Conservation (phyloP, 2,113 vertebrate species). For the Tretioscincus oriximinensis region DNA sequence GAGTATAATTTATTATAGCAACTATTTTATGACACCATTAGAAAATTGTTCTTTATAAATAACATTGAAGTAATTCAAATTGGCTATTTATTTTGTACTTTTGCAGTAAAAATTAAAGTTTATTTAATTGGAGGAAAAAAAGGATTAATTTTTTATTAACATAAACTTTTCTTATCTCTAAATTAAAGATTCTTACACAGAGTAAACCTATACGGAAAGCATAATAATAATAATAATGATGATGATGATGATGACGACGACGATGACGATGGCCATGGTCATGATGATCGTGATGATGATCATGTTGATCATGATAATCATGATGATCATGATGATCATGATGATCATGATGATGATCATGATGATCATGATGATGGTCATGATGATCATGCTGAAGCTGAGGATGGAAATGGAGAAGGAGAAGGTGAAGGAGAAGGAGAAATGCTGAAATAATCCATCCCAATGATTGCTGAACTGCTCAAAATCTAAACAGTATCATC, state of each 20-base stretch:
- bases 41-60: constrained; percentile 31
- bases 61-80: constrained; percentile 4
- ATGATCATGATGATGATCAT: too few relatives aligned
- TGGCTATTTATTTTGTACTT: not conserved
- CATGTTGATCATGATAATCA: too few relatives aligned
- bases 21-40: constrained; percentile 38
- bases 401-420: too few relatives aligned
- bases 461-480: rapidly evolving
- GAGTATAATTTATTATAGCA: constrained; percentile 23
- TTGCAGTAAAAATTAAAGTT: not conserved
- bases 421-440: too few relatives aligned
- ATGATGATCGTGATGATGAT: too few relatives aligned
- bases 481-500: rapidly evolving
- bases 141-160: not conserved
- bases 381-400: too few relatives aligned
- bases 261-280: too few relatives aligned
- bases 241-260: too few relatives aligned
- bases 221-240: too few relatives aligned
- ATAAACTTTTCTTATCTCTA: not conserved
- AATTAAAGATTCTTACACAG: not conserved
- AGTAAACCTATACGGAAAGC: rapidly evolving
- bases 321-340: too few relatives aligned
- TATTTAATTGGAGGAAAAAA: not conserved
- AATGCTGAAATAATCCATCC: rapidly evolving
- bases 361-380: too few relatives aligned